Conservation (phyloP, 37 sponge, comb jelly and placozoan species). For the Beroe forskalii region DNA sequence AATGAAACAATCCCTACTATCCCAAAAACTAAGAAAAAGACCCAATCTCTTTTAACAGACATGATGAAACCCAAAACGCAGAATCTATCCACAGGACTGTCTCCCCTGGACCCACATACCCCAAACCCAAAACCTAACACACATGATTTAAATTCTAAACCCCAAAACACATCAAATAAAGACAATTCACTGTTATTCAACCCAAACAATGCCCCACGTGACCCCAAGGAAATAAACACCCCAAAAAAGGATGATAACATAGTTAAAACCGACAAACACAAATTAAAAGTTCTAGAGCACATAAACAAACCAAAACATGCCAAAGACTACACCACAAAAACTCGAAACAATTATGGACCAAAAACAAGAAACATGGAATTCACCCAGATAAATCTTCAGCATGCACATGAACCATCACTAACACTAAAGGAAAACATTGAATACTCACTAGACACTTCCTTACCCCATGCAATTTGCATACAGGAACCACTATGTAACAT, state of each 20-base stretch:
- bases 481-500: too few species aligned
- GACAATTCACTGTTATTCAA: too few species aligned
- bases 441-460: too few species aligned
- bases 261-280: neutral
- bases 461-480: too few species aligned
- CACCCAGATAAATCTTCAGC: neutral
- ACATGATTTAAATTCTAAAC: too few species aligned
- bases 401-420: neutral
- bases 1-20: too few species aligned
- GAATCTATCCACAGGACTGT: too few species aligned
- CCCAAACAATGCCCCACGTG: neutral
- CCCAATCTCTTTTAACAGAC: too few species aligned
- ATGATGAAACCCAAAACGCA: too few species aligned
- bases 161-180: neutral
- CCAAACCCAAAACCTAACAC: neutral
- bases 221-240: neutral
- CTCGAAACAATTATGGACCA: neutral
- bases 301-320: neutral
- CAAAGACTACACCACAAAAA: neutral
- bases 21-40: too few species aligned
- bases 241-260: neutral
- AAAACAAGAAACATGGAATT: neutral
- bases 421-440: neutral
- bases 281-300: neutral
- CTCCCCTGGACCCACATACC: too few species aligned